Evolutionary conservation across 1,140 invertebrate species (phyloP), one percentile per base, ranked within the genome.

Genomic region (Triops cancriformis): DNA sequence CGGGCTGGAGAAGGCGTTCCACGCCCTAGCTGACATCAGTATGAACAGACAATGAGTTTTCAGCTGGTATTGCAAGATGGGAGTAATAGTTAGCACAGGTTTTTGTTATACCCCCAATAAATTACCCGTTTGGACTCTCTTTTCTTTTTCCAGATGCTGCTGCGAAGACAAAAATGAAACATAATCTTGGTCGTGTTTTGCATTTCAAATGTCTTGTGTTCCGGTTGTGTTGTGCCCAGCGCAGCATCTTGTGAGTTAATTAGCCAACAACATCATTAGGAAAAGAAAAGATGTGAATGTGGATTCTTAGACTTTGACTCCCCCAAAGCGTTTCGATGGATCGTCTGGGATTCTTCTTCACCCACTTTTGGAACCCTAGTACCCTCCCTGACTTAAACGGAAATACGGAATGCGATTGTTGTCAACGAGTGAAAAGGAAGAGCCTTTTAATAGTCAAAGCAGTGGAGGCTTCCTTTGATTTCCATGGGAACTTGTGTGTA

Each of bases 1-100:
- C 51, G 51, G 51, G 51, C 51, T 64, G 51, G 51, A 64, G 51
- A 64, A 64, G 51, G 51, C 51, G 51, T 64, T 64, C 51, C 51
- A 64, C 51, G 51, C 51, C 51, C 51, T 64, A 14, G 14, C 51
- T 64, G 51, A 64, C 51, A 64, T 64, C 51, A 64, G 51, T 64
- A 64, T 23, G 51, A 23, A 64, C 14, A 64, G 51, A 64, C 51
- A 64, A 64, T 64, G 51, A 64, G 51, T 64, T 23, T 64, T 64
- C 51, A 64, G 51, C 18, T 23, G 23, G 51, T 23, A 64, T 64
- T 64, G 51, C 51, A 64, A 64, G 10, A 23, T 64, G 51, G 51
- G 51, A 64, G 51, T 64, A 64, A 64, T 64, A 23, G 51, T 64
- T 64, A 64, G 51, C 23, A 64, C 18, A 64, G 51, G 18, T 64